Evolutionary conservation across 2,113 vertebrate species (phyloP).

Genomic region (Ciconia stormi): DNA sequence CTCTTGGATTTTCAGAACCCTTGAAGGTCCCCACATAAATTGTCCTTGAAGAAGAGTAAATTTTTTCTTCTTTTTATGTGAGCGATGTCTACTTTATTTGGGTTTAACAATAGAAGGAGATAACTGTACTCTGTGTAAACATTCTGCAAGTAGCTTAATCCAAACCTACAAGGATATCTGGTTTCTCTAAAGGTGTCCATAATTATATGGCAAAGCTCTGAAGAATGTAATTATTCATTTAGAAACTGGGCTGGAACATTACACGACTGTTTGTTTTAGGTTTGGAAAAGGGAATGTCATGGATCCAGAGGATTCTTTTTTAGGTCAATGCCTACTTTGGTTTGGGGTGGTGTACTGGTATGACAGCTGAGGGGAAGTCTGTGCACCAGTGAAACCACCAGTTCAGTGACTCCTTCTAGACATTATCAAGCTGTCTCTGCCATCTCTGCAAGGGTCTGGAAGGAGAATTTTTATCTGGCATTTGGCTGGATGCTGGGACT

Average conservation of each 20-base stretch:
- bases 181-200: neutral
- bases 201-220: neutral
- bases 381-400: neutral
- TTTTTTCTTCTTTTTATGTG: neutral
- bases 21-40: neutral
- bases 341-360: neutral
- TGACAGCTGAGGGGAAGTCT: neutral
- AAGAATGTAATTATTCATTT: neutral
- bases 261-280: fast-evolving
- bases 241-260: neutral
- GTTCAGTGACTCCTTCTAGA: neutral
- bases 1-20: neutral
- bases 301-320: neutral
- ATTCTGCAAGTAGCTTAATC: neutral
- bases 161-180: conserved; percentile 2
- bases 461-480: neutral
- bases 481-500: neutral
- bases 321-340: neutral
- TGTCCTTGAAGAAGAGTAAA: neutral
- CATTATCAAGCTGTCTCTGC: neutral
- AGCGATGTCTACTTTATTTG: neutral
- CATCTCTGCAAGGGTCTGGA: neutral
- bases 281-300: neutral
- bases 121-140: neutral
- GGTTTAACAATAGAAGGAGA: neutral